phyloP scores from a whole-genome alignment of 2,888 invertebrate genomes.

The Stenolophus ochropezus region DNA sequence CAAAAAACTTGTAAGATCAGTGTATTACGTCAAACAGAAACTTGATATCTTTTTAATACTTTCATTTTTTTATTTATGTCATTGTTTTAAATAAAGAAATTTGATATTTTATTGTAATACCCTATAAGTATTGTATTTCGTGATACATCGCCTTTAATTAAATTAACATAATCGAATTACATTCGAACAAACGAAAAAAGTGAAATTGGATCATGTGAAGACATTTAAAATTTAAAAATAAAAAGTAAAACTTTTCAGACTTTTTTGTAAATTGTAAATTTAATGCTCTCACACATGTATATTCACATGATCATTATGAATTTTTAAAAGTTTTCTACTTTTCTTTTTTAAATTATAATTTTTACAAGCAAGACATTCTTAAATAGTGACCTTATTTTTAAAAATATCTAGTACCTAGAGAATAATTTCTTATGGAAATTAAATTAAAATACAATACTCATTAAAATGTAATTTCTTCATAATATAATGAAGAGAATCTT shows the following conservation, averaged over 20 bases:
- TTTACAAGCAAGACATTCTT: background rate
- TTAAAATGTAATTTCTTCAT: too few species aligned
- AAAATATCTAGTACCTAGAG: too few species aligned
- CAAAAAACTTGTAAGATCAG: background rate
- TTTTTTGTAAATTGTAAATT: background rate
- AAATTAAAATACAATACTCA: too few species aligned
- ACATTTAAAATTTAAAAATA: background rate
- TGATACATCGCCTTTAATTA: background rate
- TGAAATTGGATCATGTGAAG: background rate
- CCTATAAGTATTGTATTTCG: constrained; percentile 1
- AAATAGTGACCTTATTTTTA: background rate
- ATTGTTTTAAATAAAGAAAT: constrained; percentile 22
- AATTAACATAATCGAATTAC: background rate
- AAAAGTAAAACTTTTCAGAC: background rate
- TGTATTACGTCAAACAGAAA: constrained; percentile 16
- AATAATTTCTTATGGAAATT: too few species aligned
- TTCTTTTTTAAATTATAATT: background rate
- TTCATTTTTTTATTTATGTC: constrained; percentile 1
- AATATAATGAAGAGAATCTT: too few species aligned
- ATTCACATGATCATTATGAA: background rate
- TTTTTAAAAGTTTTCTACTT: background rate
- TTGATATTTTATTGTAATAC: constrained; percentile 26
- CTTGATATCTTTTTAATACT: background rate
- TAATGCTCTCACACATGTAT: background rate
- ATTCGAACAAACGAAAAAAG: background rate